phyloP scores from a whole-genome alignment of 2,113 vertebrate genomes.

The Anoplopoma fimbria region DNA sequence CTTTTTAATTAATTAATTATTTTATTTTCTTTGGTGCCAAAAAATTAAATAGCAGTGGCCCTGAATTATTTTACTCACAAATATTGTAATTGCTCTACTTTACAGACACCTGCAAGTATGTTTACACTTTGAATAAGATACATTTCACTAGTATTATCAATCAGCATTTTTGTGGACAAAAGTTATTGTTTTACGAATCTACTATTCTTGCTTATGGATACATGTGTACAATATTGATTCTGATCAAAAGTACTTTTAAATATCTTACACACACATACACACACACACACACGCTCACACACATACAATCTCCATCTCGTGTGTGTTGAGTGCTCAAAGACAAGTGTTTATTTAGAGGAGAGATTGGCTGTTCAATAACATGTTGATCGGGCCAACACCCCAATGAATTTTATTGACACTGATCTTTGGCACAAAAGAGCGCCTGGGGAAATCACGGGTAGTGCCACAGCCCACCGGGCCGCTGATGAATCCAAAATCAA shows the following conservation, averaged over 20 bases:
- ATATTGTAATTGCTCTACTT: not conserved
- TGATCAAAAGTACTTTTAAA: constrained; percentile 16
- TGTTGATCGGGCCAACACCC: constrained; percentile 85
- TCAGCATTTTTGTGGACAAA: not conserved
- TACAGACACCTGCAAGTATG: not conserved
- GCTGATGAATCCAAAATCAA: constrained; percentile 90
- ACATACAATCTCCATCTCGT: constrained; percentile 23
- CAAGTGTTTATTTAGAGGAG: constrained; percentile 80
- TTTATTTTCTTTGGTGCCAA: not conserved
- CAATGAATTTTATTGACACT: constrained; percentile 89
- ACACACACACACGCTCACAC: not conserved
- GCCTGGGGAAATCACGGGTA: constrained; percentile 88
- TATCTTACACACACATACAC: not conserved
- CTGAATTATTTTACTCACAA: not conserved
- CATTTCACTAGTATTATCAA: too few relatives aligned
- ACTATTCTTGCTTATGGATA: not conserved
- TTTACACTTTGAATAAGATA: not conserved
- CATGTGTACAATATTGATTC: not conserved
- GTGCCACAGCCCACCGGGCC: constrained; percentile 72
- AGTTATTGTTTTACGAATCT: not conserved
- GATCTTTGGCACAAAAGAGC: constrained; percentile 86
- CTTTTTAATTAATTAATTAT: not conserved
- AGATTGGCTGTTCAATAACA: constrained; percentile 85
- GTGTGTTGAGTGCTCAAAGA: constrained; percentile 66
- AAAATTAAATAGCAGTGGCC: not conserved